Conservation (phyloP, 1,140 invertebrate species). For the Sminthurinus signatus region DNA sequence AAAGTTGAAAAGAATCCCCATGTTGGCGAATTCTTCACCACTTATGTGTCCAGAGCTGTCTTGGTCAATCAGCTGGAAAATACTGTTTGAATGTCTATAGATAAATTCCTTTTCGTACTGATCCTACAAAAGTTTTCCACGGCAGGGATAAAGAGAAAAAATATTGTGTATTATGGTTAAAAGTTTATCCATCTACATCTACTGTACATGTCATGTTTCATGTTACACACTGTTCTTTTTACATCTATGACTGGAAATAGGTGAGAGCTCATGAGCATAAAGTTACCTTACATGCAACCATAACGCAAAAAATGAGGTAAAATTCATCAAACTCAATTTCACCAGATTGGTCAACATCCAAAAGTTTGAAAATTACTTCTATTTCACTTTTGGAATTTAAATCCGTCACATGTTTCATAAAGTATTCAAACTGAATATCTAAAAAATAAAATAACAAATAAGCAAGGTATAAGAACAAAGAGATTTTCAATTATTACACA, state of each 20-base stretch:
- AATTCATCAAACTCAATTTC: constrained; percentile 42
- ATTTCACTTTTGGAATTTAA: constrained; percentile 15
- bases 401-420: constrained; percentile 26
- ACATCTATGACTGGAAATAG: too few relatives aligned
- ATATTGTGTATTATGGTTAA: too few relatives aligned
- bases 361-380: constrained; percentile 26
- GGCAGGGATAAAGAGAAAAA: too few relatives aligned
- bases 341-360: constrained; percentile 40
- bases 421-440: constrained; percentile 29
- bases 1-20: constrained; percentile 45
- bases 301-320: constrained; percentile 35
- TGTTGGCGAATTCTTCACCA: constrained; percentile 42
- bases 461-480: neutral
- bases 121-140: constrained; percentile 33
- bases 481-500: neutral
- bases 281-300: constrained; percentile 35
- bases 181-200: too few relatives aligned
- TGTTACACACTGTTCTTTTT: too few relatives aligned
- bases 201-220: too few relatives aligned
- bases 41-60: constrained; percentile 43
- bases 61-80: constrained; percentile 44
- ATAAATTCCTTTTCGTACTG: constrained; percentile 45
- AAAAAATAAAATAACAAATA: neutral
- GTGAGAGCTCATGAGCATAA: too few relatives aligned
- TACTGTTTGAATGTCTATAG: constrained; percentile 43